Conservation (phyloP, 2,113 vertebrate species). For the Typhlomys cinereus region DNA sequence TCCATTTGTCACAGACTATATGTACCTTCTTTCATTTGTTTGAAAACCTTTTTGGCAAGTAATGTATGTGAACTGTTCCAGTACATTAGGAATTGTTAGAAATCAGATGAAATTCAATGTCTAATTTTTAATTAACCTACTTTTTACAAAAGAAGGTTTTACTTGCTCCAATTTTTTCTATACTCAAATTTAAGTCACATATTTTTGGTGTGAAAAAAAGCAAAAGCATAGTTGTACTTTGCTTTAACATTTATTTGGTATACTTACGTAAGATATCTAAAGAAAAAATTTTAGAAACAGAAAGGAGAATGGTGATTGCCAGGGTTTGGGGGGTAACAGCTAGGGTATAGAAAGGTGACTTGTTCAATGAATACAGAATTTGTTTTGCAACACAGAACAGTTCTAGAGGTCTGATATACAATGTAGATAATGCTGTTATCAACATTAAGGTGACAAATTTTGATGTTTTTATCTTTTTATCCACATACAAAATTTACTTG, state of each 20-base stretch:
- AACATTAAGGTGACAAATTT: conserved; percentile 36
- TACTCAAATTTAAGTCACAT: conserved; percentile 51
- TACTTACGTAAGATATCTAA: conserved; percentile 20
- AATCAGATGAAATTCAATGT: conserved; percentile 54
- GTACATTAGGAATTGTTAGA: conserved; percentile 46
- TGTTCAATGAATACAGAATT: not conserved
- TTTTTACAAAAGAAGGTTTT: conserved; percentile 54
- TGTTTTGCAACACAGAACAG: not conserved
- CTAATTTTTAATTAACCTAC: conserved; percentile 67
- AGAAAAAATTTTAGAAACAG: conserved; percentile 15
- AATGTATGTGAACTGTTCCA: conserved; percentile 49
- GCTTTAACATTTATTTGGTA: conserved; percentile 32
- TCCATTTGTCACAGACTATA: conserved; percentile 37
- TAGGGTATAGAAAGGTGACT: not conserved
- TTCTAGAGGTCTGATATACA: not conserved
- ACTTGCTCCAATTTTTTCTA: conserved; percentile 57
- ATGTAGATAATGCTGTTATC: conserved; percentile 24
- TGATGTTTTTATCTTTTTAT: not conserved
- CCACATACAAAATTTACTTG: not conserved
- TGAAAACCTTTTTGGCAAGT: conserved; percentile 74
- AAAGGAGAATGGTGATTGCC: not conserved
- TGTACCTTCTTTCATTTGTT: conserved; percentile 67
- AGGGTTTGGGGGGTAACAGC: not conserved
- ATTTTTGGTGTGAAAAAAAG: conserved; percentile 14
- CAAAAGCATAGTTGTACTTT: conserved; percentile 29